Conservation (phyloP, 2,888 invertebrate genomes). For the Poecilobothrus nobilitatus region DNA sequence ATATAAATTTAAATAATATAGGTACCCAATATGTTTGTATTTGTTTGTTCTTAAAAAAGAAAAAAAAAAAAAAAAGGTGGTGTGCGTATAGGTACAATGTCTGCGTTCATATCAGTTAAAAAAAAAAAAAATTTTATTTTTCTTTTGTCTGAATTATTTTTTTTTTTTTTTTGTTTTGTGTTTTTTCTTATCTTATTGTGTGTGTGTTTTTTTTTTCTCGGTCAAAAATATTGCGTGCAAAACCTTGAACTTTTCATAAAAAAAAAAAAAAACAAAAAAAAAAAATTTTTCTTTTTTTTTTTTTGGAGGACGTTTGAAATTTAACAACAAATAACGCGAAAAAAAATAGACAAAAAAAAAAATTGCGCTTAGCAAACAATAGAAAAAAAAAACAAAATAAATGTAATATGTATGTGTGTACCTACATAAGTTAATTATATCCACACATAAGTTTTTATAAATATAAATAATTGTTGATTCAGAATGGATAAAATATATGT, state of each 20-base stretch:
- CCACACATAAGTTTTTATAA: too few relatives aligned
- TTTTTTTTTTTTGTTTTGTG: background rate
- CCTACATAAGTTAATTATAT: too few relatives aligned
- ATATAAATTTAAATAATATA: background rate
- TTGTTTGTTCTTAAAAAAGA: background rate
- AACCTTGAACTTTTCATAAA: background rate
- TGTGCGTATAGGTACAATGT: background rate
- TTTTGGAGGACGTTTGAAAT: background rate
- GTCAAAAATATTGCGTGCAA: constrained; percentile 4
- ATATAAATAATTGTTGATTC: too few relatives aligned
- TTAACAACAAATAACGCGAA: too few relatives aligned
- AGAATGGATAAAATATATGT: too few relatives aligned
- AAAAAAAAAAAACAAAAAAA: background rate
- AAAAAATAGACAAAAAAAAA: too few relatives aligned
- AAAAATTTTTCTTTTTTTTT: too few relatives aligned
- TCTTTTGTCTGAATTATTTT: background rate
- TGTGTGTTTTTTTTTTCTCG: background rate
- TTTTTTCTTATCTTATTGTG: background rate
- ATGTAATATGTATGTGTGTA: too few relatives aligned
- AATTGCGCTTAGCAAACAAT: too few relatives aligned
- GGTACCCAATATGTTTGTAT: background rate
- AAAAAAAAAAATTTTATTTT: too few relatives aligned
- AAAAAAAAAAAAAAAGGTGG: background rate
- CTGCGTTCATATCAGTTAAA: background rate
- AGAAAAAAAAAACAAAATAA: too few relatives aligned